Conservation (phyloP, 1,140 invertebrate species). For the Telenomus remus region DNA sequence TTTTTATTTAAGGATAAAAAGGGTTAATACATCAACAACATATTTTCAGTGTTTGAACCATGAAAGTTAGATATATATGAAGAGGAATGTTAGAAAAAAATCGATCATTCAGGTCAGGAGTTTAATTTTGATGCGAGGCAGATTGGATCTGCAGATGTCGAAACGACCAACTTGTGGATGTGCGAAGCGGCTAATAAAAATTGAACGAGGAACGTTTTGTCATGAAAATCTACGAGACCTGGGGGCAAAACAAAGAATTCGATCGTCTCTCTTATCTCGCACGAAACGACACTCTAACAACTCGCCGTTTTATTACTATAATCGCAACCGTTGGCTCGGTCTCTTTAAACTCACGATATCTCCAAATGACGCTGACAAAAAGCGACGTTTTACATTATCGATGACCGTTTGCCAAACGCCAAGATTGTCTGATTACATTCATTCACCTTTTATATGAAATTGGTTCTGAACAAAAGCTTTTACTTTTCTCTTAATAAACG, state of each 20-base stretch:
- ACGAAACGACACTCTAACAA: constrained; percentile 7
- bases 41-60: too few species aligned
- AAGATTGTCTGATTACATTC: background rate
- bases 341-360: constrained; percentile 6
- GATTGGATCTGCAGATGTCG: background rate
- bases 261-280: constrained; percentile 29
- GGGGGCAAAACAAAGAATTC: constrained; percentile 34
- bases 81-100: too few species aligned
- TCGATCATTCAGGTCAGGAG: too few species aligned
- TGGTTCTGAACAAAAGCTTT: too few species aligned
- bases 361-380: constrained; percentile 14
- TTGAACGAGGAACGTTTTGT: constrained; percentile 22
- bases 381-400: constrained; percentile 12
- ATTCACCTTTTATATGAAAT: too few species aligned
- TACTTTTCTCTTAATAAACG: too few species aligned
- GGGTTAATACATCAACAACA: too few species aligned
- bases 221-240: constrained; percentile 19
- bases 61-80: too few species aligned
- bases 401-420: constrained; percentile 7
- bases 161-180: background rate
- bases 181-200: constrained; percentile 27
- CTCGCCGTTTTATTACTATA: constrained; percentile 30
- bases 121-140: too few species aligned
- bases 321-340: constrained; percentile 16
- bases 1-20: too few species aligned